Conservation (phyloP, 2,113 vertebrate species). For the Holacanthus passer region DNA sequence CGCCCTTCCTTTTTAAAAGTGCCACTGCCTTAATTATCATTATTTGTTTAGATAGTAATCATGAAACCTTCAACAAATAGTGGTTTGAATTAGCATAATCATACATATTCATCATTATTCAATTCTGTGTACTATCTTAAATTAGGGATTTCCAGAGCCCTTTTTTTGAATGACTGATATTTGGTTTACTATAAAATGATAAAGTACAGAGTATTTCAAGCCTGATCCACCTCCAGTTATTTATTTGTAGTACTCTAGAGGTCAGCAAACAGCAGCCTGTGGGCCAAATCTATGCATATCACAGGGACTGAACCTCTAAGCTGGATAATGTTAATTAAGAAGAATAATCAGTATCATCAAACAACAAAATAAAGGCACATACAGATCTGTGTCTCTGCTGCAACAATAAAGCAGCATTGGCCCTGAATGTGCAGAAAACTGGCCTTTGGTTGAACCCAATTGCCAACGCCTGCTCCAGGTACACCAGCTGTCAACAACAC, state of each 20-base stretch:
- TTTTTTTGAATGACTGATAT: not conserved
- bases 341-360: not conserved
- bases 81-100: conserved; percentile 18
- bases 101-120: conserved; percentile 39
- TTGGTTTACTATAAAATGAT: not conserved
- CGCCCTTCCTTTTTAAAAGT: not conserved
- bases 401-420: conserved; percentile 6
- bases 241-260: not conserved
- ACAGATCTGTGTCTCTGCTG: not conserved
- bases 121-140: conserved; percentile 3
- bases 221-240: not conserved
- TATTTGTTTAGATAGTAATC: conserved; percentile 27
- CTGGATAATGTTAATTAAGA: not conserved
- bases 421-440: conserved; percentile 2
- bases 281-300: conserved; percentile 15
- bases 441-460: conserved; percentile 26
- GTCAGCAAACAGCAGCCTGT: not conserved
- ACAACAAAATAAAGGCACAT: not conserved
- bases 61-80: conserved; percentile 16
- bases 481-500: conserved; percentile 33
- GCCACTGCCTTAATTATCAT: not conserved
- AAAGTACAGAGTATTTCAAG: not conserved
- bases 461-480: conserved; percentile 35
- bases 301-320: not conserved
- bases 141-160: not conserved